A percentile compares a stretch with the other conserved stretches of the same genome.
phyloP scores from a whole-genome alignment of 2,113 vertebrate species.

The Carettochelys insculpta region DNA sequence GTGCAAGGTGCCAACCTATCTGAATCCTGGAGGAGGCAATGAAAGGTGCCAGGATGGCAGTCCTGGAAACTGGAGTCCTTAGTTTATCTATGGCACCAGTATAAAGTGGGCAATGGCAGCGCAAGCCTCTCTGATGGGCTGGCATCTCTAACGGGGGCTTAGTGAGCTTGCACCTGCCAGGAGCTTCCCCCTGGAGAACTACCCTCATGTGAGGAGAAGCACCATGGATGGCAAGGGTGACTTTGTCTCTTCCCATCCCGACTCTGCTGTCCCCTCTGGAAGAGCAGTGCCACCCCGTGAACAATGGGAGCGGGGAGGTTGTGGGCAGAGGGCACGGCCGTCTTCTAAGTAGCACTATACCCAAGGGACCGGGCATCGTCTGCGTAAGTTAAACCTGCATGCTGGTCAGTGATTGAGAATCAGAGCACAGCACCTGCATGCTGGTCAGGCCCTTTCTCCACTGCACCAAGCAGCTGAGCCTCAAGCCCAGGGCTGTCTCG shows the following conservation, averaged over 20 bases:
- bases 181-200: background rate
- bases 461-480: background rate
- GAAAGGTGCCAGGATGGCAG: background rate
- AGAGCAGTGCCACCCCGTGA: background rate
- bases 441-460: background rate
- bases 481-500: background rate
- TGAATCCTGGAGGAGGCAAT: rapidly evolving
- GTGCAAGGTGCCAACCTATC: background rate
- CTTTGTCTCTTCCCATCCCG: background rate
- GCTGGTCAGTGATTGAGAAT: background rate
- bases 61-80: background rate
- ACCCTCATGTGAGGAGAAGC: background rate
- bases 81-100: background rate
- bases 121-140: slow-evolving; percentile 4
- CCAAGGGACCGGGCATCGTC: background rate
- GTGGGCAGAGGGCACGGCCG: background rate
- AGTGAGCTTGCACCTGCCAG: background rate
- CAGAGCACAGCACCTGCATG: background rate
- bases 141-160: background rate
- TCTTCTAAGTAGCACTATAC: background rate
- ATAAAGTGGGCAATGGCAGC: background rate
- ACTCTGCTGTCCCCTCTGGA: background rate
- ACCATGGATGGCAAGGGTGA: background rate
- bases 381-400: background rate
- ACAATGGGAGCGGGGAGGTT: background rate